Base-by-base conservation (phyloP, 2,797 vertebrate genomes). In the Alcedo atthis region DNA sequence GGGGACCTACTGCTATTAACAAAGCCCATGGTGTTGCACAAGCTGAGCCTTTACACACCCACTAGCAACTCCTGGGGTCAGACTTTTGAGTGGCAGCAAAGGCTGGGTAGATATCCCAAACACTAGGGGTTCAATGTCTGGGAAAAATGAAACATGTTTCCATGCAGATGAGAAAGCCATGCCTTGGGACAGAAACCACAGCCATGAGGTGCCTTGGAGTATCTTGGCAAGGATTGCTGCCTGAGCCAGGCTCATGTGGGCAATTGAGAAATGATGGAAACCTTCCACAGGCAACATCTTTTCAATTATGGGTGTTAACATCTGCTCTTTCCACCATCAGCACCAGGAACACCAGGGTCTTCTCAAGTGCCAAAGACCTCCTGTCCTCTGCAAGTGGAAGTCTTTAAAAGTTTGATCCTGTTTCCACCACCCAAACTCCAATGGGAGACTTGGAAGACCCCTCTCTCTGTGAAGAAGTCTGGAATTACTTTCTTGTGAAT, bases 51-150 rank as follows among this genome's bases (percentile, higher is more conserved):
- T 53, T 79, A 46, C 59, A 42, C 2, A 21, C 46, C 59, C 64
- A 58, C 66, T 42, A 75, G n/a, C 51, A 71, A 19, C 17, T 46
- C 13, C 48, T 76, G 37, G 35, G 40, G 69, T 78, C 78, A 96
- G 93, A 93, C 16, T 76, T 94, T 90, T 91, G 77, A 58, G 81
- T 66, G 92, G 68, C 70, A 93, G 94, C 68, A 76, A 92, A 93
- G 77, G 45, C 66, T 79, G 92, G 75, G 69, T 91, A 49, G 83
- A 58, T 21, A 43, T 86, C 42, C 19, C 16, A 78, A 94, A 94
- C 64, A 69, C 35, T 15, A 58, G 68, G 35, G 53, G 18, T 76
- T 95, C 58, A 66, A 30, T 46, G 84, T n/a, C 43, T 85, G 86
- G 76, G 61, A 5, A 70, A 92, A 95, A 92, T 6, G 32, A 92